These are phyloP conservation scores for Nephrocerus scutellatus DNA, from an alignment of 2,888 invertebrate species.

Conservation along the genomic window DNA sequence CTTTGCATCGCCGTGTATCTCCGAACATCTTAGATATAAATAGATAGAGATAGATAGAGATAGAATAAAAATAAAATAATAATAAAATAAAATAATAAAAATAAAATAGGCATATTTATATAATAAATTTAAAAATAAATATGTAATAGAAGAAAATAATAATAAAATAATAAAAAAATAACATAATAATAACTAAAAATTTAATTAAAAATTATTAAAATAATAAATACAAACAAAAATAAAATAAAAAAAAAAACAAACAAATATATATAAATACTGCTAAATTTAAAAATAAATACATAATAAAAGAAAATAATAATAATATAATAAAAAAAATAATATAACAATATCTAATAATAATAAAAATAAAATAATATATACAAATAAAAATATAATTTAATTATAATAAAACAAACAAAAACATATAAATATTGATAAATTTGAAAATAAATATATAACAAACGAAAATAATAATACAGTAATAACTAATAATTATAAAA, in stretches of 20 bases:
- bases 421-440: background rate
- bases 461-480: conserved; percentile 4
- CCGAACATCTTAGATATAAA: conserved; percentile 6
- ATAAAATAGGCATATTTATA: conserved; percentile 12
- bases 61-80: conserved; percentile 19
- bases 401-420: background rate
- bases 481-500: background rate
- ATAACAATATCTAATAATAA: background rate
- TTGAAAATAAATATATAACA: conserved; percentile 7
- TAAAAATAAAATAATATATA: background rate
- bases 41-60: conserved; percentile 8
- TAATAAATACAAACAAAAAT: conserved; percentile 7
- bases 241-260: conserved; percentile 1
- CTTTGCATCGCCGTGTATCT: too few relatives aligned
- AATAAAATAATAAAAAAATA: background rate
- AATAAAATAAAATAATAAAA: conserved; percentile 23
- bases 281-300: conserved; percentile 5
- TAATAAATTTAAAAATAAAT: conserved; percentile 1
- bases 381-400: background rate
- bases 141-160: conserved; percentile 1
- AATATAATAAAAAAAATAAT: conserved; percentile 2
- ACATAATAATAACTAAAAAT: conserved; percentile 7
- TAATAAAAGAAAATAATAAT: background rate
- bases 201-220: conserved; percentile 6
- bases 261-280: conserved; percentile 4